phyloP scores from a whole-genome alignment of 1,140 invertebrate species.

The Leptinotarsa texana region DNA sequence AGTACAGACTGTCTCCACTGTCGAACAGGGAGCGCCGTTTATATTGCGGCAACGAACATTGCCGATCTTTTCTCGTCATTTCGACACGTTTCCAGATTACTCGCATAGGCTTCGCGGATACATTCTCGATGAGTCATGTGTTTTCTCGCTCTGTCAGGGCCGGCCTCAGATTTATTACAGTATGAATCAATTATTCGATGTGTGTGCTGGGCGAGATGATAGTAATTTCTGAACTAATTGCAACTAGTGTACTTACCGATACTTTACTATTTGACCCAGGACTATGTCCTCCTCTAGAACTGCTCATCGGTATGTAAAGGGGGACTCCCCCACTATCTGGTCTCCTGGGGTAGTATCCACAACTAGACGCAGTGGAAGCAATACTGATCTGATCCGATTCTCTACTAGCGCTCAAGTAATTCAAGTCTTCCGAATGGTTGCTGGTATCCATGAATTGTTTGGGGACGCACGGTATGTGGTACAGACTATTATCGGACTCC shows the following conservation, averaged over 20 bases:
- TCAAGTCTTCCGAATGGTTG: conserved; percentile 62
- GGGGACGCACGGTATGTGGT: conserved; percentile 61
- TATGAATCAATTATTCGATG: no score
- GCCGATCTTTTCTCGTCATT: no score
- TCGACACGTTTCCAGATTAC: no score
- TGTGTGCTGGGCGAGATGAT: no score
- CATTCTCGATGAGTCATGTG: no score
- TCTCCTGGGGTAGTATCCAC: conserved; percentile 50
- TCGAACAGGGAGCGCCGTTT: no score
- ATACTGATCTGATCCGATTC: conserved; percentile 56
- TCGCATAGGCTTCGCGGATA: no score
- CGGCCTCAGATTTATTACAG: no score
- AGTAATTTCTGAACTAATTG: no score
- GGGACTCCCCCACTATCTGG: conserved; percentile 53
- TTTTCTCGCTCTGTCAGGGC: no score
- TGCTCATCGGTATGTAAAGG: conserved; percentile 56
- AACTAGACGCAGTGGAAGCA: conserved; percentile 56
- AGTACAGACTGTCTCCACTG: no score
- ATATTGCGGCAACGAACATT: no score
- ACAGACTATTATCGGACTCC: conserved; percentile 63
- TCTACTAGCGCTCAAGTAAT: conserved; percentile 46
- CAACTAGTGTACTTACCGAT: conserved; percentile 50
- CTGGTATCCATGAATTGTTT: conserved; percentile 61
- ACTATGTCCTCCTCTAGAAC: conserved; percentile 53
- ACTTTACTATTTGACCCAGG: conserved; percentile 57